A percentile compares a stretch with the other conserved stretches of the same genome.
Evolutionary conservation across 2,113 vertebrate genomes (phyloP).

Genomic region (Illadopsis cleaveri): DNA sequence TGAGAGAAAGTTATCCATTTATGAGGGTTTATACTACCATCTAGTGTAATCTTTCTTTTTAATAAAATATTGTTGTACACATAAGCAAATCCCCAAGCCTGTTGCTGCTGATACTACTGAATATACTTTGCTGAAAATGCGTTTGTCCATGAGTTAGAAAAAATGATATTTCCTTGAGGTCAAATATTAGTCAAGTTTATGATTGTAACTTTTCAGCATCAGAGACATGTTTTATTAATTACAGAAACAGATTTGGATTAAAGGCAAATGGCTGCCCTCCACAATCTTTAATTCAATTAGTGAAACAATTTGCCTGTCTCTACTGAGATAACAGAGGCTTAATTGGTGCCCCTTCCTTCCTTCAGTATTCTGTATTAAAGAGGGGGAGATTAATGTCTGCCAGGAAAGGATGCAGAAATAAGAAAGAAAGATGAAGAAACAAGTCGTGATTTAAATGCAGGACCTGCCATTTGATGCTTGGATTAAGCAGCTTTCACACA

Average conservation of each 20-base stretch:
- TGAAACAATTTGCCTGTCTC: slow-evolving; percentile 19
- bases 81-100: not conserved
- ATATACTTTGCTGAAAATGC: not conserved
- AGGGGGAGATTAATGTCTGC: not conserved
- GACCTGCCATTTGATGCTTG: not conserved
- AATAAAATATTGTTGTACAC: not conserved
- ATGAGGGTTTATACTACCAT: slow-evolving; percentile 52
- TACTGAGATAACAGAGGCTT: not conserved
- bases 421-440: not conserved
- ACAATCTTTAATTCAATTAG: slow-evolving; percentile 29
- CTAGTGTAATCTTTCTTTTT: slow-evolving; percentile 44
- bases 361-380: not conserved
- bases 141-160: not conserved
- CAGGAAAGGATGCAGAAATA: not conserved
- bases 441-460: not conserved
- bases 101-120: not conserved
- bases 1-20: not conserved
- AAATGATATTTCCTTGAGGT: not conserved
- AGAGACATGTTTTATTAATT: slow-evolving; percentile 36
- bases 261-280: not conserved
- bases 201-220: not conserved
- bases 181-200: not conserved
- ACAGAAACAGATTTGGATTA: slow-evolving; percentile 18
- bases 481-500: not conserved
- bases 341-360: slow-evolving; percentile 23